A percentile compares a stretch with the other conserved stretches of the same genome.
Conservation (phyloP, 2,888 invertebrate genomes). For the Andrena fulva region DNA sequence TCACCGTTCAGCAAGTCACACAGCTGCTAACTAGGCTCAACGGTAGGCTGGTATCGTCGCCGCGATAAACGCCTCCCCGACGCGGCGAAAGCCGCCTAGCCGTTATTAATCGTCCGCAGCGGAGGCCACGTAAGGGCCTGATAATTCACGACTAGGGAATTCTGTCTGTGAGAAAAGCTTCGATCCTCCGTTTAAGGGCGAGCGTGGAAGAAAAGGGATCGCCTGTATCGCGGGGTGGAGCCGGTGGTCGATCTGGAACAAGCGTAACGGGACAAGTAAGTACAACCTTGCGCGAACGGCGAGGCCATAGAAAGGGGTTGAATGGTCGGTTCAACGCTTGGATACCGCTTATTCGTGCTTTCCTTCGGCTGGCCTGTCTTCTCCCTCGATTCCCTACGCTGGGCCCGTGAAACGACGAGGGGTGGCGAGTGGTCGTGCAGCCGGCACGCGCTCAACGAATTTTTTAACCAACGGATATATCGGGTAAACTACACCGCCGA, state of each 20-base stretch:
- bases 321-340: slow-evolving; percentile 25
- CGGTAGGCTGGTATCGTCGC: slow-evolving; percentile 24
- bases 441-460: slow-evolving; percentile 82
- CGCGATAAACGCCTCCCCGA: slow-evolving; percentile 17
- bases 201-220: not conserved
- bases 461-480: slow-evolving; percentile 78
- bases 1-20: slow-evolving; percentile 35
- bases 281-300: slow-evolving; percentile 30
- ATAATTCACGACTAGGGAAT: not conserved
- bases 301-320: slow-evolving; percentile 37
- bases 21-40: slow-evolving; percentile 51
- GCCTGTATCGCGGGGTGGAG: not conserved
- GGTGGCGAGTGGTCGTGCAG: slow-evolving; percentile 72
- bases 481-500: slow-evolving; percentile 21
- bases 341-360: slow-evolving; percentile 36
- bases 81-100: not conserved
- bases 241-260: slow-evolving; percentile 11
- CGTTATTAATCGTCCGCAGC: not conserved
- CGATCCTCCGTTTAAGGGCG: not conserved
- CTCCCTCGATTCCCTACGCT: slow-evolving; percentile 35
- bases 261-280: slow-evolving; percentile 38
- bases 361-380: slow-evolving; percentile 46
- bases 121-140: not conserved
- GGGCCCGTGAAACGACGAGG: slow-evolving; percentile 35
- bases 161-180: not conserved